Conservation (phyloP, 2,113 vertebrate genomes). For the Serinus canaria region DNA sequence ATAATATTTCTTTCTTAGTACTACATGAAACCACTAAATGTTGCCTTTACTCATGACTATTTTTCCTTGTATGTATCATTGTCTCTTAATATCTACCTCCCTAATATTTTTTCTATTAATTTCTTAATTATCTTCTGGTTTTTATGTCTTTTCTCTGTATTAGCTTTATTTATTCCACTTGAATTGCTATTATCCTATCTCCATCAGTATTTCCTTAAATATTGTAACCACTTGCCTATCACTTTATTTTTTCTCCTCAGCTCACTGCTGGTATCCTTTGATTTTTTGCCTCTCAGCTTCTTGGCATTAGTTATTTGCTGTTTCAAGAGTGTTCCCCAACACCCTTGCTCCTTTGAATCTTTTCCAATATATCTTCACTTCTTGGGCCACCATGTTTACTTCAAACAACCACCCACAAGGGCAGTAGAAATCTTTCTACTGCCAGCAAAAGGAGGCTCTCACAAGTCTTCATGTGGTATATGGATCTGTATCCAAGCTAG, state of each 20-base stretch:
- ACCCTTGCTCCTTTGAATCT: not conserved
- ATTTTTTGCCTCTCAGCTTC: not conserved
- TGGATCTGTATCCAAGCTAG: slow-evolving; percentile 34
- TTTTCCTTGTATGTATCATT: not conserved
- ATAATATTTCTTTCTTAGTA: not conserved
- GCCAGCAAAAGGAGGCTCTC: not conserved
- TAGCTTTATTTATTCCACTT: not conserved
- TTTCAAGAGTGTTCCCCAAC: not conserved
- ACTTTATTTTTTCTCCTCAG: not conserved
- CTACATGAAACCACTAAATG: not conserved
- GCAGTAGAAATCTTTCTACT: not conserved
- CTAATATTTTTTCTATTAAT: not conserved
- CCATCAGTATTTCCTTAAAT: not conserved
- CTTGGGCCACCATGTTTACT: not conserved
- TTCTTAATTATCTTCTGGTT: not conserved
- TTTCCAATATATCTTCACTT: not conserved
- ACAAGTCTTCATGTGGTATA: not conserved
- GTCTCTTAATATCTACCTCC: not conserved
- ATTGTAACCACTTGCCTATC: not conserved
- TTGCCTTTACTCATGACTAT: not conserved
- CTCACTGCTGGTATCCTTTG: not conserved
- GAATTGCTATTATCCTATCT: not conserved
- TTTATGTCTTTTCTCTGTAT: not conserved
- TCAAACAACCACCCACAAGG: not conserved
- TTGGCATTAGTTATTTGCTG: not conserved